Percentiles rank a stretch among this genome's conserved stretches.
Evolutionary conservation across 2,113 vertebrate genomes (phyloP).

Genomic region (Ptilorrhoa leucosticta): DNA sequence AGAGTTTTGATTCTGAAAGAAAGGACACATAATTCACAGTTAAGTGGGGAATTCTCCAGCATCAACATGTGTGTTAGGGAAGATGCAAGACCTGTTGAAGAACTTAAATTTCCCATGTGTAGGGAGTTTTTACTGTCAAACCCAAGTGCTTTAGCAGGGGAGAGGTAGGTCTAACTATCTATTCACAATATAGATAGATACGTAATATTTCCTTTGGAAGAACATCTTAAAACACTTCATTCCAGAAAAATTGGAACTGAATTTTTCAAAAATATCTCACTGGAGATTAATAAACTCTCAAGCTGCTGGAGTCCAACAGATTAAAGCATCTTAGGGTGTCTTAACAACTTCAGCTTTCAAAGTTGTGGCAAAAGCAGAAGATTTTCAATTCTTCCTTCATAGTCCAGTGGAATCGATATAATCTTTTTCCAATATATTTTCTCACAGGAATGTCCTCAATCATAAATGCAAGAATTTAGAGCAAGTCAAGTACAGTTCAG

Average conservation of each 20-base stretch:
- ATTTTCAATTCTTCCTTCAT: background rate
- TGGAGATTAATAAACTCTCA: background rate
- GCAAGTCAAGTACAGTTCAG: background rate
- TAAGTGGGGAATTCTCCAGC: background rate
- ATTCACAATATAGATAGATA: background rate
- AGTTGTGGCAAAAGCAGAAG: background rate
- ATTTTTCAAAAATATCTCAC: background rate
- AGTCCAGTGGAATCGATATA: background rate
- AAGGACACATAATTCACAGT: background rate
- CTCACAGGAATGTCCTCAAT: background rate
- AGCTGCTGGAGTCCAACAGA: background rate
- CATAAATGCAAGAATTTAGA: background rate
- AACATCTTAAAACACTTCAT: background rate
- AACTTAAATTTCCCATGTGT: background rate
- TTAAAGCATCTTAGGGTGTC: background rate
- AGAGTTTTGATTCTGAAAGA: background rate
- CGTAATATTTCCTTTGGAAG: background rate
- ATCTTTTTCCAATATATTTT: background rate
- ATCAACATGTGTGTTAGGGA: background rate
- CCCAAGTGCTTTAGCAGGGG: background rate
- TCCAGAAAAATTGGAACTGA: background rate
- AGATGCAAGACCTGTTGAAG: background rate
- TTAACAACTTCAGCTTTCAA: background rate
- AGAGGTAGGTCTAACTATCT: background rate
- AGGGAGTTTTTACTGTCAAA: background rate